A percentile compares a stretch with the other conserved stretches of the same genome.
phyloP scores from a whole-genome alignment of 2,888 invertebrate genomes.

The Netelia virgata region DNA sequence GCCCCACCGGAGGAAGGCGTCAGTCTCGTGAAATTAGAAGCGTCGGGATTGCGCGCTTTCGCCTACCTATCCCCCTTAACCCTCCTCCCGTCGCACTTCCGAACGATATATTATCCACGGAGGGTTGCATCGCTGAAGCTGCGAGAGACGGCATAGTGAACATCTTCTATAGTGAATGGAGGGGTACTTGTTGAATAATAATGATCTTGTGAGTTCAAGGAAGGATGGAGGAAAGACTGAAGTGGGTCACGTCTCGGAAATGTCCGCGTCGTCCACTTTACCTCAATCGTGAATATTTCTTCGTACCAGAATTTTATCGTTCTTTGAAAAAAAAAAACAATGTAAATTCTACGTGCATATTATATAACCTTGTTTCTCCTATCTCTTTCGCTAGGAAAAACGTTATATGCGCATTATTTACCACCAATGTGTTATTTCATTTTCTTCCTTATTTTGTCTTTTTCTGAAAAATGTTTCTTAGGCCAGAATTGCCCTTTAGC shows the following conservation, averaged over 20 bases:
- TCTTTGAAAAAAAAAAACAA: neutral
- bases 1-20: conserved; percentile 22
- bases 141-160: conserved; percentile 8
- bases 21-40: conserved; percentile 67
- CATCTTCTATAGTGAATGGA: conserved; percentile 12
- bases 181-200: conserved; percentile 17
- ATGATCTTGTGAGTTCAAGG: neutral
- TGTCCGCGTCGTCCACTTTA: neutral
- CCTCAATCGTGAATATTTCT: neutral
- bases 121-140: conserved; percentile 1
- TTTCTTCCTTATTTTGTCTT: conserved; percentile 16
- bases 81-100: conserved; percentile 29
- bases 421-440: neutral
- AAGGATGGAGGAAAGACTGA: neutral
- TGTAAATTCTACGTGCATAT: neutral
- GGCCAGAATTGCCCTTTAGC: conserved; percentile 28
- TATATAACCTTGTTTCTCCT: neutral
- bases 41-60: conserved; percentile 17
- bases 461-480: conserved; percentile 47
- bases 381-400: neutral
- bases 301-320: neutral
- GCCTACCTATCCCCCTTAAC: neutral
- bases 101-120: conserved; percentile 44
- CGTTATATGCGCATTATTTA: neutral
- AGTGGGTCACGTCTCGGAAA: neutral